Evolutionary conservation across 2,797 vertebrate genomes (phyloP), one percentile per base, ranked within the genome.

Genomic region (Adrianichthys oophorus): DNA sequence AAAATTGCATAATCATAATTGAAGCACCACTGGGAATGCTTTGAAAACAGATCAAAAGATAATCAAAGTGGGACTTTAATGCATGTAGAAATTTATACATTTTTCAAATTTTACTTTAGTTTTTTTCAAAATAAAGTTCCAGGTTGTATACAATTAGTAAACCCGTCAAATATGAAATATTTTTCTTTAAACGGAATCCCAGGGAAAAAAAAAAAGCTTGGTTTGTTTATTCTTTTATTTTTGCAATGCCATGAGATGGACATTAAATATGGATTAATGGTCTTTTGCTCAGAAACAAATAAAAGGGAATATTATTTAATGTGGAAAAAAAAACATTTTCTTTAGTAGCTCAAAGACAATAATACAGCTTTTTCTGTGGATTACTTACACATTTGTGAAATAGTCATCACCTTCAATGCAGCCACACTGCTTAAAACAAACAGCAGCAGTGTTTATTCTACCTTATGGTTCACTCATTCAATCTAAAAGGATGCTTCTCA

Each of bases 381-480:
- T 83, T 71, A 77, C 79, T 74, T 59, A 70, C 67, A 78, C 89
- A 90, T 87, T 88, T 80, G 75, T 73, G 88, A 90, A 89, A 80
- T 40, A 77, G 84, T 83, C 76, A 85, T 81, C 83, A 80, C 54
- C 58, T 73, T 82, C 60, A 74, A 85, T 62, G 72, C 62, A 55
- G 56, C 64, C 63, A 48, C 79, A 78, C 85, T 78, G 83, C 84
- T 46, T 8, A 7, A 84, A 79, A 76, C 74, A 68, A 76, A 85
- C 76, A 29, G 59, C 77, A 77, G 80, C 74, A 78, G 74, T 69
- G 69, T 75, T 76, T 70, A 37, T 61, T 59, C 53, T 46, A 63
- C 42, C 61, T 65, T 79, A 76, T 64, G 82, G 43, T 69, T 74
- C 62, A 70, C 61, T 64, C 63, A 70, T 75, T 56, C 72, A 56